Percentiles rank a stretch among this genome's conserved stretches.
These are phyloP conservation scores for Junco hyemalis DNA, from an alignment of 2,113 vertebrate genomes.

Conservation along the genomic window DNA sequence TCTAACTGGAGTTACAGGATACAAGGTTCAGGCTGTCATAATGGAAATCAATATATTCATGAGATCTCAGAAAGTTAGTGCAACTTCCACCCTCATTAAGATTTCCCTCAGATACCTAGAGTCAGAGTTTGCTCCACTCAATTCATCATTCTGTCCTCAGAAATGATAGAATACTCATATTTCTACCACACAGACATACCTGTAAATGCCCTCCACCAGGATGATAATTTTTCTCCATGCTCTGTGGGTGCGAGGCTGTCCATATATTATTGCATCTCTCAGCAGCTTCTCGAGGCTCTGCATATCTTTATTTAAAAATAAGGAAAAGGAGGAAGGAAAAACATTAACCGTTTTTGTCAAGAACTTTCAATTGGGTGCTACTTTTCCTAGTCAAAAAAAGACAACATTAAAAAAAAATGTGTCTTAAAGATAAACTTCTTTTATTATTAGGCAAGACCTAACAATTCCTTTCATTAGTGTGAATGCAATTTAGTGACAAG, in stretches of 20 bases:
- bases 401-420: neutral
- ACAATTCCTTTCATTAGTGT: neutral
- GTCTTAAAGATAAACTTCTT: neutral
- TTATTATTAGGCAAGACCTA: neutral
- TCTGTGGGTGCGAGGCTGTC: constrained; percentile 87
- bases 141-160: neutral
- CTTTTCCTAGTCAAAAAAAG: neutral
- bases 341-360: neutral
- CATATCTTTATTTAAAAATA: constrained; percentile 78
- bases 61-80: neutral
- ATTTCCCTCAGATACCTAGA: neutral
- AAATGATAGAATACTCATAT: neutral
- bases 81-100: neutral
- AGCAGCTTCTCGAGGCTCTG: constrained; percentile 86
- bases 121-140: neutral
- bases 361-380: neutral
- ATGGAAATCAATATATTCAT: neutral
- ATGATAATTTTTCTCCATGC: constrained; percentile 96
- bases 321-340: neutral
- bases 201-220: constrained; percentile 93
- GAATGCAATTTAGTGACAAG: neutral
- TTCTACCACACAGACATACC: constrained; percentile 70
- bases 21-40: neutral
- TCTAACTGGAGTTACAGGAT: neutral
- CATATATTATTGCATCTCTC: constrained; percentile 84